phyloP scores from a whole-genome alignment of 2,888 invertebrate genomes.

The Tenthredo mesomela region DNA sequence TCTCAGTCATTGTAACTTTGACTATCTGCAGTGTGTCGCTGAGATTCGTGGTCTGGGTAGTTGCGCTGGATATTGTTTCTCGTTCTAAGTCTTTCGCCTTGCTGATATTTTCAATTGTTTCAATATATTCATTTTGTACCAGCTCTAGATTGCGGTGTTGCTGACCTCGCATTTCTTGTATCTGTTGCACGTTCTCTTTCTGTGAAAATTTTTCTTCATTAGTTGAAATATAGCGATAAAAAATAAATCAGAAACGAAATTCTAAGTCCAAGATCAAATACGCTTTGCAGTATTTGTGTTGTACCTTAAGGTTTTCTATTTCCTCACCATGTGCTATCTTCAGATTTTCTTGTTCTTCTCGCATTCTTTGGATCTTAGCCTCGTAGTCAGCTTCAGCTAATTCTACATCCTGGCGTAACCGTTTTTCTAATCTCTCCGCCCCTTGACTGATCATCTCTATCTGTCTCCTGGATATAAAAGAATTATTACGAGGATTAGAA shows the following conservation, averaged over 20 bases:
- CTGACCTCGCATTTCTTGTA: slow-evolving; percentile 68
- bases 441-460: slow-evolving; percentile 66
- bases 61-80: slow-evolving; percentile 66
- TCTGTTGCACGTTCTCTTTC: slow-evolving; percentile 63
- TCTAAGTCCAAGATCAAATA: background rate
- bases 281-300: background rate
- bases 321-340: slow-evolving; percentile 66
- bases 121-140: slow-evolving; percentile 69
- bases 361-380: slow-evolving; percentile 68
- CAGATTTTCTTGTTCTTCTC: slow-evolving; percentile 64
- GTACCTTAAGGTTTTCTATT: slow-evolving; percentile 68
- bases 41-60: slow-evolving; percentile 66
- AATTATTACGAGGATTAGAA: slow-evolving; percentile 15
- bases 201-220: slow-evolving; percentile 54
- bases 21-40: slow-evolving; percentile 68
- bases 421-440: slow-evolving; percentile 68
- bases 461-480: slow-evolving; percentile 66
- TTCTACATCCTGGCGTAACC: slow-evolving; percentile 67
- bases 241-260: background rate
- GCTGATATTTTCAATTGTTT: slow-evolving; percentile 70
- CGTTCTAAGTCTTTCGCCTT: slow-evolving; percentile 71
- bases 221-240: background rate
- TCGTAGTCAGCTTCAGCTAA: slow-evolving; percentile 67
- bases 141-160: slow-evolving; percentile 67
- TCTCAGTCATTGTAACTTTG: slow-evolving; percentile 64